Conservation (phyloP, 2,888 invertebrate species). For the Aphidius colemani region DNA sequence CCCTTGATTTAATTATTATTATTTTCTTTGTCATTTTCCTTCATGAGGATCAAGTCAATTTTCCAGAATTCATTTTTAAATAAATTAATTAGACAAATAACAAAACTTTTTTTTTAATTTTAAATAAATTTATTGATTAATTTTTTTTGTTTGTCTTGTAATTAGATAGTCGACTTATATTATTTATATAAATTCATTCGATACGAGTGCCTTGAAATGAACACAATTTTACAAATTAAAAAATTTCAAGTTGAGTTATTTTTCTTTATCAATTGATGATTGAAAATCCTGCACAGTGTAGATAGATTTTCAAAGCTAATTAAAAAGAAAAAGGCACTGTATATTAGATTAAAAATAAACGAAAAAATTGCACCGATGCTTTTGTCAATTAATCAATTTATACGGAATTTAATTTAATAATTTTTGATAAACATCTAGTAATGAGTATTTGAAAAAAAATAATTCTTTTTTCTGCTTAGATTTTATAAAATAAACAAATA, state of each 20-base stretch:
- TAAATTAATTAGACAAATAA: too few relatives aligned
- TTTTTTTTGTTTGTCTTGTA: too few relatives aligned
- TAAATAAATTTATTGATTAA: too few relatives aligned
- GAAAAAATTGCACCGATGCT: constrained; percentile 16
- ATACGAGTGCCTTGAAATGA: constrained; percentile 57
- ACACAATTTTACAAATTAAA: constrained; percentile 43
- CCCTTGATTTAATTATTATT: background rate
- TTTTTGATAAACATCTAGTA: too few relatives aligned
- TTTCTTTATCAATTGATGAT: constrained; percentile 21
- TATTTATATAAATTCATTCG: constrained; percentile 39
- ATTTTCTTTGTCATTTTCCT: too few relatives aligned
- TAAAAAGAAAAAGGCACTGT: constrained; percentile 7
- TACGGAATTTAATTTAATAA: too few relatives aligned
- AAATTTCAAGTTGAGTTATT: constrained; percentile 27
- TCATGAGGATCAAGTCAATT: too few relatives aligned
- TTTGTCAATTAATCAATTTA: background rate
- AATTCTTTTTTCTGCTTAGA: background rate
- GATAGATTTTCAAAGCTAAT: background rate
- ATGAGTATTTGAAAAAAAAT: background rate
- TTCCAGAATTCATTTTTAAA: too few relatives aligned
- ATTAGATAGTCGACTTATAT: too few relatives aligned
- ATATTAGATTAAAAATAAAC: background rate
- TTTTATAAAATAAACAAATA: constrained; percentile 2
- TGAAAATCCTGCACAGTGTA: constrained; percentile 4
- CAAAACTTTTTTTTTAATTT: too few relatives aligned